phyloP scores from a whole-genome alignment of 2,113 vertebrate species.

The Proteles cristata region DNA sequence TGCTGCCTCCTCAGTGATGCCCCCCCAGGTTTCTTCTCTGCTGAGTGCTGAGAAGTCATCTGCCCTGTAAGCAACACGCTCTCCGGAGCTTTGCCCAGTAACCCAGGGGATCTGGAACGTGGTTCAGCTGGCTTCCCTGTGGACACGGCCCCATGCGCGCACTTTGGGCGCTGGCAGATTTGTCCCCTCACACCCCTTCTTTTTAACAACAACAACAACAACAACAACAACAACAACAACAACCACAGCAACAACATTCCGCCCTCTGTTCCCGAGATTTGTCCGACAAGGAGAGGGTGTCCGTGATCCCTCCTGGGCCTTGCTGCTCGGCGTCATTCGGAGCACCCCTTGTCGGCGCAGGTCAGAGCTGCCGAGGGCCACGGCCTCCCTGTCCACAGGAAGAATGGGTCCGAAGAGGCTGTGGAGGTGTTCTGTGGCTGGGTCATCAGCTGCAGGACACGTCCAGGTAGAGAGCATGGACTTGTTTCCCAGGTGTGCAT shows the following conservation, averaged over 20 bases:
- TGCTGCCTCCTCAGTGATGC: not conserved
- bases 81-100: not conserved
- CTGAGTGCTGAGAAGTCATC: not conserved
- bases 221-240: conserved; percentile 86
- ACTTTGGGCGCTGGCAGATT: conserved; percentile 32
- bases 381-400: not conserved
- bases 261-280: conserved; percentile 73
- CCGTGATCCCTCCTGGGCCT: conserved; percentile 83
- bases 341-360: conserved; percentile 68
- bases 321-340: conserved; percentile 84
- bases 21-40: not conserved
- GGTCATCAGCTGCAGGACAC: not conserved
- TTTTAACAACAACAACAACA: conserved; percentile 85
- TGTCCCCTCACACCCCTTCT: conserved; percentile 72
- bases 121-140: no score
- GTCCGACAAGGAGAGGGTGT: conserved; percentile 85
- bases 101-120: not conserved
- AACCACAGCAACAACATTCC: conserved; percentile 83
- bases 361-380: conserved; percentile 51
- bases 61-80: not conserved
- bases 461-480: not conserved
- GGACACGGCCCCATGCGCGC: conserved; percentile 16
- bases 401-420: not conserved
- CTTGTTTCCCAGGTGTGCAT: not conserved
- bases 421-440: not conserved